Conservation (phyloP, 2,113 vertebrate species). For the Seriola quinqueradiata region DNA sequence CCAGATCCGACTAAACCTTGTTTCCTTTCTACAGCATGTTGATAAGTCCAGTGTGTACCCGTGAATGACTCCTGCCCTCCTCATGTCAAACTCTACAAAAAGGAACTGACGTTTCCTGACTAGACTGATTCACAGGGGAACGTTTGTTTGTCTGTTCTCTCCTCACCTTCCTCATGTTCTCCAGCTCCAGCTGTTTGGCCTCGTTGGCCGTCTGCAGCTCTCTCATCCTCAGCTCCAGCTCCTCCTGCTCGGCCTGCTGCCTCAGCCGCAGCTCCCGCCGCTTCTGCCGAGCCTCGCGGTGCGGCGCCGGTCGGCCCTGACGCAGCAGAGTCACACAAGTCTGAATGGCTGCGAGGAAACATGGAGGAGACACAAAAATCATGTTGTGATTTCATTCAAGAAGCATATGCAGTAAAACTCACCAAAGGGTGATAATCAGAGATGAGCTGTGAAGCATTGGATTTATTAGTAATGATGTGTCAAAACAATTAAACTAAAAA, state of each 20-base stretch:
- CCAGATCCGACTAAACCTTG: background rate
- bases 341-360: conserved; percentile 87
- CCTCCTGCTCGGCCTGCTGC: conserved; percentile 91
- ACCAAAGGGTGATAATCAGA: too few species aligned
- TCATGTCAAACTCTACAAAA: background rate
- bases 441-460: too few species aligned
- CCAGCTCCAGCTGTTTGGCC: conserved; percentile 93
- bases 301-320: conserved; percentile 87
- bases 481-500: too few species aligned
- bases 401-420: too few species aligned
- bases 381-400: too few species aligned
- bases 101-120: background rate
- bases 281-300: conserved; percentile 91
- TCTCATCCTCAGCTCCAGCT: conserved; percentile 92
- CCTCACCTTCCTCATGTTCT: conserved; percentile 92
- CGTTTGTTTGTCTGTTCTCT: background rate
- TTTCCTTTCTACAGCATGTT: background rate
- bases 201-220: conserved; percentile 94
- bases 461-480: too few species aligned
- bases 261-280: conserved; percentile 90
- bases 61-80: background rate
- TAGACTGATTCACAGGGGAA: background rate
- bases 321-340: conserved; percentile 89
- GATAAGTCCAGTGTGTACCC: background rate
- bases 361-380: background rate